Base-by-base conservation (phyloP, 2,113 vertebrate genomes). In the Toxotes jaculatrix region DNA sequence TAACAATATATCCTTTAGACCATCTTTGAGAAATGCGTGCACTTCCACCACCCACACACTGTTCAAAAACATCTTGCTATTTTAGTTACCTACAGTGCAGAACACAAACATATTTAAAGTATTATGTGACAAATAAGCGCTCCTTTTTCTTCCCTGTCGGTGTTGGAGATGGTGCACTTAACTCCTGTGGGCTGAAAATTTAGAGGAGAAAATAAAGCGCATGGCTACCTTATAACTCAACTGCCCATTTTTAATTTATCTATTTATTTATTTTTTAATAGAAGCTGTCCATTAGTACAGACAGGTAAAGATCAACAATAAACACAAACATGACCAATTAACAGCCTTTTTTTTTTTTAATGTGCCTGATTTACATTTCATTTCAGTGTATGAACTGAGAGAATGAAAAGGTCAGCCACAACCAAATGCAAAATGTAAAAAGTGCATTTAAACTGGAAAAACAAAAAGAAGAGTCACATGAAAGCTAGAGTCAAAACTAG, bases 1-100 rank as follows among this genome's bases (percentile, higher is more conserved):
- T 42, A 87, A 88, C 83, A 88, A 86, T 77, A 77, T 66, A 79
- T 77, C 65, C 76, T 80, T 79, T 69, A 66, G 36, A 79, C 42
- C 51, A 47, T 83, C 56, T 83, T 49, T 71, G 55, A 82, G 65
- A 62, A 85, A 71, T 75, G 51, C 70, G 38, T 47, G 38, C 71
- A 76, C 83, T 74, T 80, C 57, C 7, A 60, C 55, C 60, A 32
- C 82, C 55, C 74, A 87, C 82, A 55, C 65, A 70, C 42, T 32
- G 4, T 68, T 69, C 73, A 74, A 60, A 83, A 61, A 59, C 4
- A 10, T 55, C 45, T 62, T 47, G 27, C 67, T 81, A 63, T 82
- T 84, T 82, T 23, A 76, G 84, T 51, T 49, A 83, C 57, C 31
- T 73, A 74, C 16, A 31, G 69, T 61, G 53, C 11, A 5, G 7